Conservation (phyloP, 2,888 invertebrate genomes). For the Drepanosiphum platanoidis region DNA sequence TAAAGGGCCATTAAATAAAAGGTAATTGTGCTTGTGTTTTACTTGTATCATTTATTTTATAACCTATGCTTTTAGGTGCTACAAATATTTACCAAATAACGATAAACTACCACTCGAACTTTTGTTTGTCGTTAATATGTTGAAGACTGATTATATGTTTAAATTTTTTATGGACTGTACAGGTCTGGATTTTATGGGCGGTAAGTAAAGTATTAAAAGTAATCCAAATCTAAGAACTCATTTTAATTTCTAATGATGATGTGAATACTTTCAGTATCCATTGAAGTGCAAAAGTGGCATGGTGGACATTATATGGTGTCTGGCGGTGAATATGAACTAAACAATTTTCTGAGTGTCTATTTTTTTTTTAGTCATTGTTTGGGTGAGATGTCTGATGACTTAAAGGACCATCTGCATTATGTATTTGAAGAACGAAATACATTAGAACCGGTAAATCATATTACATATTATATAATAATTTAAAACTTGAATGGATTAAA, state of each 20-base stretch:
- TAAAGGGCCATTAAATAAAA: slow-evolving; percentile 54
- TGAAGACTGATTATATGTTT: slow-evolving; percentile 50
- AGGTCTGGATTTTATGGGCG: slow-evolving; percentile 6
- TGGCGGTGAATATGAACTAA: slow-evolving; percentile 24
- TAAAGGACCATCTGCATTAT: slow-evolving; percentile 33
- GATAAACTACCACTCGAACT: background rate
- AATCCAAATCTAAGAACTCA: background rate
- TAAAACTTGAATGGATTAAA: background rate
- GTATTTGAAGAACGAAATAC: slow-evolving; percentile 16
- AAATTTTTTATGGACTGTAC: slow-evolving; percentile 39
- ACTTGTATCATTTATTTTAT: background rate
- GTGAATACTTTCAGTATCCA: slow-evolving; percentile 9
- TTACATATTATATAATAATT: background rate
- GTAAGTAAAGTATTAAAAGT: slow-evolving; percentile 18
- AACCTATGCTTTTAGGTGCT: background rate
- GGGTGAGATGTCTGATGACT: background rate
- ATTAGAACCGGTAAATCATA: background rate
- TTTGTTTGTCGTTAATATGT: slow-evolving; percentile 38
- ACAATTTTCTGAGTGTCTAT: slow-evolving; percentile 16
- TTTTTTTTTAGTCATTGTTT: slow-evolving; percentile 49
- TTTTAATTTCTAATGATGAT: background rate
- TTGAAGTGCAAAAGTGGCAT: slow-evolving; percentile 62
- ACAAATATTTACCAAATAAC: slow-evolving; percentile 11
- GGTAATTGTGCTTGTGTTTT: slow-evolving; percentile 4
- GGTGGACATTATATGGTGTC: slow-evolving; percentile 59